A percentile compares a stretch with the other conserved stretches of the same genome.
These are phyloP conservation scores for Amblyjoppa fuscipennis DNA, from an alignment of 2,888 invertebrate species.

Conservation along the genomic window DNA sequence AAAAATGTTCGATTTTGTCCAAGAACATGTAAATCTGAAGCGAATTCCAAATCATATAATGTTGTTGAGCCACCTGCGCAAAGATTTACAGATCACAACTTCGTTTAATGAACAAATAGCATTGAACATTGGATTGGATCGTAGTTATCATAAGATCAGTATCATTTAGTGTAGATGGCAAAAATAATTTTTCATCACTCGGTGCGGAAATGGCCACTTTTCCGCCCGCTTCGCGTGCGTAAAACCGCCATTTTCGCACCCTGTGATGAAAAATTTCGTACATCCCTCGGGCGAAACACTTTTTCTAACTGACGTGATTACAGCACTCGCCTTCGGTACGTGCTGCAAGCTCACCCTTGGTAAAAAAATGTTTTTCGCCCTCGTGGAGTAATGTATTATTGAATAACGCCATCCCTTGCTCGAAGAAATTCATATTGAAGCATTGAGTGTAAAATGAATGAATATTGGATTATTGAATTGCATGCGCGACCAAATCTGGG, in stretches of 20 bases:
- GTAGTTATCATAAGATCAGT: not conserved
- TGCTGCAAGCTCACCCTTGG: too few relatives aligned
- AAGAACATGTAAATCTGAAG: not conserved
- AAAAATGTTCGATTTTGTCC: not conserved
- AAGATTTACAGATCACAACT: not conserved
- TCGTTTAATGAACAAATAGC: not conserved
- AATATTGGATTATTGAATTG: not conserved
- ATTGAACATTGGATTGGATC: not conserved
- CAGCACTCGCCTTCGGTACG: too few relatives aligned
- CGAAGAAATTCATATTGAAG: not conserved
- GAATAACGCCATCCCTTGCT: not conserved
- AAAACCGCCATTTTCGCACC: too few relatives aligned
- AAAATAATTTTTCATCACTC: not conserved
- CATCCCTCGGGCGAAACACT: too few relatives aligned
- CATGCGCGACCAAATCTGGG: not conserved
- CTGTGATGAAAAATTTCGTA: too few relatives aligned
- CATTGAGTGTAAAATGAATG: not conserved
- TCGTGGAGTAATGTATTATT: too few relatives aligned
- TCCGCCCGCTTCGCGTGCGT: too few relatives aligned
- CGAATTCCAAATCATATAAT: constrained; percentile 1
- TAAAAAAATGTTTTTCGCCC: too few relatives aligned
- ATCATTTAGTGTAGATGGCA: not conserved
- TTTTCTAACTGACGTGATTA: too few relatives aligned
- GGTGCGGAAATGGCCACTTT: too few relatives aligned
- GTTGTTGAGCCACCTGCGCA: not conserved